Evolutionary conservation across 2,888 invertebrate species (phyloP).

Genomic region (Amphipyra berbera): DNA sequence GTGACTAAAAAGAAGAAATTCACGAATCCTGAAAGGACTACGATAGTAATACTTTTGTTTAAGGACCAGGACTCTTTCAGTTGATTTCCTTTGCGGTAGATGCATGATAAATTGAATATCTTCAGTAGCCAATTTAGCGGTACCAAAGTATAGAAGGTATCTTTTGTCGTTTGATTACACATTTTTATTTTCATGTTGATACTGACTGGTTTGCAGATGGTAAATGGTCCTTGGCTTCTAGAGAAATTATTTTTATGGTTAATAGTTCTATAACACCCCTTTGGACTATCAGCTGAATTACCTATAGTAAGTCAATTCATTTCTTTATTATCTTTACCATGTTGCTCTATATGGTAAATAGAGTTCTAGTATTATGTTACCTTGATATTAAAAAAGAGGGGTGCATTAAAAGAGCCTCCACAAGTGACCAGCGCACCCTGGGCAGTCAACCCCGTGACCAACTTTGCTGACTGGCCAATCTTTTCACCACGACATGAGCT

Average conservation of each 20-base stretch:
- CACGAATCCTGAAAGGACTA: slow-evolving; percentile 15
- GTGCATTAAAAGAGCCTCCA: too few species aligned
- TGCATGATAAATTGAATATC: slow-evolving; percentile 36
- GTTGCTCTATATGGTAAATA: too few species aligned
- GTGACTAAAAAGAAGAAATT: slow-evolving; percentile 29
- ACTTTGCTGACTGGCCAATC: too few species aligned
- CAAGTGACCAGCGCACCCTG: too few species aligned
- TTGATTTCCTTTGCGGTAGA: slow-evolving; percentile 15
- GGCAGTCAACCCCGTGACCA: too few species aligned
- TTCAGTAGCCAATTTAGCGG: slow-evolving; percentile 39
- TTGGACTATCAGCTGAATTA: slow-evolving; percentile 25
- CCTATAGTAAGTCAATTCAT: not conserved
- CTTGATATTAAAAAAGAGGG: too few species aligned
- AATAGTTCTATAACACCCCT: slow-evolving; percentile 7
- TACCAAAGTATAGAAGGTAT: slow-evolving; percentile 41
- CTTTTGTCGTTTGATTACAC: slow-evolving; percentile 16
- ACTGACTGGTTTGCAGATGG: not conserved
- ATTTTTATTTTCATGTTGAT: slow-evolving; percentile 35
- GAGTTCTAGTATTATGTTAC: too few species aligned
- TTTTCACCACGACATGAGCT: too few species aligned
- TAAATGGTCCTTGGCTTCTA: slow-evolving; percentile 5
- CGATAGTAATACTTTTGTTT: slow-evolving; percentile 16
- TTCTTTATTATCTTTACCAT: not conserved
- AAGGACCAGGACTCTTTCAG: slow-evolving; percentile 27
- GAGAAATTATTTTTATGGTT: not conserved